phyloP scores from a whole-genome alignment of 2,888 invertebrate genomes.

The Hyposoter didymator region DNA sequence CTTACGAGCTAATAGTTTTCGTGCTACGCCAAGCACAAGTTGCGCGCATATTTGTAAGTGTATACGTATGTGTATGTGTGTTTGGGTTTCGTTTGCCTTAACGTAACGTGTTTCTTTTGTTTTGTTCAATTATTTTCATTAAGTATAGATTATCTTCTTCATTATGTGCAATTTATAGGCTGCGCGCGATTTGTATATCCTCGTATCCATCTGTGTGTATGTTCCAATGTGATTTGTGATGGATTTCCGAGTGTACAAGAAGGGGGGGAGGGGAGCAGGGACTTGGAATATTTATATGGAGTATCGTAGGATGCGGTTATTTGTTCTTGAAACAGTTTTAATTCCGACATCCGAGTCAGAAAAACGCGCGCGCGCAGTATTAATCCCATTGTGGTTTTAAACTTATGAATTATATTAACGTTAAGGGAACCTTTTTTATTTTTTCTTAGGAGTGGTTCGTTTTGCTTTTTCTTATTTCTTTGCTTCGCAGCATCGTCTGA shows the following conservation, averaged over 20 bases:
- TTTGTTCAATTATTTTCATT: conserved; percentile 28
- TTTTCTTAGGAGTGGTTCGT: conserved; percentile 71
- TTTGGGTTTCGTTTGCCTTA: conserved; percentile 36
- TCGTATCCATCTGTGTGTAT: conserved; percentile 24
- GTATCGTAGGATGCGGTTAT: conserved; percentile 17
- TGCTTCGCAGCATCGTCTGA: conserved; percentile 35
- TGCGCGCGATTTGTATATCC: conserved; percentile 75
- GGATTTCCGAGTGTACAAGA: conserved; percentile 60
- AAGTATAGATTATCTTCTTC: conserved; percentile 27
- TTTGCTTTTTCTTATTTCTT: conserved; percentile 46
- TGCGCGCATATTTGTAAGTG: conserved; percentile 67
- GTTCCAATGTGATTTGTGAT: conserved; percentile 42
- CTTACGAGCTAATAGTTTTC: conserved; percentile 84
- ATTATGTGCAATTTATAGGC: conserved; percentile 80
- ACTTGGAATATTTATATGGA: conserved; percentile 62
- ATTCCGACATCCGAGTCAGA: conserved; percentile 65
- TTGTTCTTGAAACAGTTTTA: conserved; percentile 46
- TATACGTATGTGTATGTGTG: conserved; percentile 51
- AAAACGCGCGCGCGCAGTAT: conserved; percentile 58
- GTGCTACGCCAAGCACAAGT: conserved; percentile 83
- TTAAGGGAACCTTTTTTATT: conserved; percentile 78
- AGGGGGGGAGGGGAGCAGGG: neutral
- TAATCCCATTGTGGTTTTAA: conserved; percentile 56
- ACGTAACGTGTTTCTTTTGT: conserved; percentile 42
- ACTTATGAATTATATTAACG: conserved; percentile 72